Conservation (phyloP, 2,113 vertebrate genomes). For the Nothocercus julius region DNA sequence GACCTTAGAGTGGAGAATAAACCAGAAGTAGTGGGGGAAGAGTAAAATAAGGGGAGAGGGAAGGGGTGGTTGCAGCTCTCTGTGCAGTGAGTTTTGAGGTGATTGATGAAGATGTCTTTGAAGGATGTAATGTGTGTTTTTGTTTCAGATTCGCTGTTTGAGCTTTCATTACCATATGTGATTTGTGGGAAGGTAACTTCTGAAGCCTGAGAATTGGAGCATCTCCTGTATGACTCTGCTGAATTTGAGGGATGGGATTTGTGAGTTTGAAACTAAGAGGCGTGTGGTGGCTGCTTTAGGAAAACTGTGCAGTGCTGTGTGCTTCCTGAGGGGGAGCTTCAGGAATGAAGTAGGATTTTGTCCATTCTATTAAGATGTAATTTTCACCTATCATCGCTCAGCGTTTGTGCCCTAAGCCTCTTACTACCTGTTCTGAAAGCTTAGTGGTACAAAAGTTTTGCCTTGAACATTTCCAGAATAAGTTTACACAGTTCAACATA, state of each 20-base stretch:
- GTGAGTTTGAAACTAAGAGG: conserved; percentile 37
- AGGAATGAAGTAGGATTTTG: background rate
- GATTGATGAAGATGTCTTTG: background rate
- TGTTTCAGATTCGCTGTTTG: conserved; percentile 25
- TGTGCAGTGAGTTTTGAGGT: background rate
- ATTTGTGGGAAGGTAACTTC: background rate
- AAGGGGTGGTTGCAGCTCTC: background rate
- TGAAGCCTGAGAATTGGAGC: background rate
- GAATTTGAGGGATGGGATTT: background rate
- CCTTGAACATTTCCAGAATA: background rate
- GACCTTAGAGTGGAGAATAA: background rate
- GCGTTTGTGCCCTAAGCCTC: background rate
- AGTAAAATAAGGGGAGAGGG: background rate
- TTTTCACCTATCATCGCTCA: background rate
- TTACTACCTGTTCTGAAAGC: background rate
- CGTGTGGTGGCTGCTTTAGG: background rate
- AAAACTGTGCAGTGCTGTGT: background rate
- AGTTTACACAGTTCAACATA: background rate
- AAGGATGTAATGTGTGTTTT: background rate
- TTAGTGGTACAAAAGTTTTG: background rate
- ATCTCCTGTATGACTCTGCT: background rate
- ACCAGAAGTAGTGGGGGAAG: background rate
- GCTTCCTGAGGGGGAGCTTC: background rate
- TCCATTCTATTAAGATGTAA: background rate
- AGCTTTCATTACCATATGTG: background rate